phyloP scores from a whole-genome alignment of 1,140 invertebrate genomes.

The Druon quercuslanigerum region DNA sequence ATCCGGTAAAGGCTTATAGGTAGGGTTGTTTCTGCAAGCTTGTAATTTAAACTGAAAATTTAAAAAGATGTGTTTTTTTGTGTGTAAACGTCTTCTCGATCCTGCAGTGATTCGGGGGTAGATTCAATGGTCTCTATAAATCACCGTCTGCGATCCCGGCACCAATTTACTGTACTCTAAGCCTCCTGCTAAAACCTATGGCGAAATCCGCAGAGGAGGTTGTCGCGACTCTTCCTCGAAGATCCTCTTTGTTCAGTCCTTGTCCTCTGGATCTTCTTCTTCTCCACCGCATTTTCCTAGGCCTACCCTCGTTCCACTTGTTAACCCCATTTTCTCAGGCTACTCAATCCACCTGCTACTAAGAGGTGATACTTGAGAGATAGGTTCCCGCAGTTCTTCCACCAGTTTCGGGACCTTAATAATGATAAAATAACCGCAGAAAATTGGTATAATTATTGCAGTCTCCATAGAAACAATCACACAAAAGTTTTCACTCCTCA shows the following conservation, averaged over 20 bases:
- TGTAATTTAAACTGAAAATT: too few species aligned
- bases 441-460: too few species aligned
- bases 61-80: too few species aligned
- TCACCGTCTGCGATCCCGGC: not conserved
- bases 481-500: too few species aligned
- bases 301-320: not conserved
- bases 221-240: not conserved
- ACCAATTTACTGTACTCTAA: not conserved
- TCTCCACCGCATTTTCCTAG: not conserved
- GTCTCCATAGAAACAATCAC: too few species aligned
- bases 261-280: not conserved
- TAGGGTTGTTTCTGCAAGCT: too few species aligned
- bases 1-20: too few species aligned
- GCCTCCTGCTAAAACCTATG: not conserved
- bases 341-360: not conserved
- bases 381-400: too few species aligned
- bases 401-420: too few species aligned
- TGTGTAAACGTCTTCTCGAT: not conserved
- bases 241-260: not conserved
- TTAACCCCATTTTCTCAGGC: not conserved
- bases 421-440: too few species aligned
- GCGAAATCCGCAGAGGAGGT: not conserved
- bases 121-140: not conserved
- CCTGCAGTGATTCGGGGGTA: not conserved
- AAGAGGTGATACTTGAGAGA: not conserved